A percentile compares a stretch with the other conserved stretches of the same genome.
phyloP scores from a whole-genome alignment of 2,888 invertebrate genomes.

The Willowsia nigromaculata region DNA sequence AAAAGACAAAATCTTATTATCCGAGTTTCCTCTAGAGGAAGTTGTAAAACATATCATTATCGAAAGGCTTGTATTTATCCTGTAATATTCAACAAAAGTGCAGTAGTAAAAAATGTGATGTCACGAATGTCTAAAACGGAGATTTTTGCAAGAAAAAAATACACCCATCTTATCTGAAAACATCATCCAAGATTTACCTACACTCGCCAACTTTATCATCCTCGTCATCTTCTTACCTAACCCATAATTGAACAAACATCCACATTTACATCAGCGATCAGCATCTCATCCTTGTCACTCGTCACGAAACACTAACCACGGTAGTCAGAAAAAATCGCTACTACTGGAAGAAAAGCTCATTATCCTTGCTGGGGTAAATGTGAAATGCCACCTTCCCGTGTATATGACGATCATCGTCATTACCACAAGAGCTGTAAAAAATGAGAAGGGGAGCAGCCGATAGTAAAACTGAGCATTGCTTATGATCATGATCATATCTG shows the following conservation, averaged over 20 bases:
- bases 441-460: background rate
- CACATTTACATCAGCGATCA: conserved; percentile 1
- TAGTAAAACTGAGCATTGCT: background rate
- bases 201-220: background rate
- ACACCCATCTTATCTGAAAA: background rate
- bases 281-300: conserved; percentile 25
- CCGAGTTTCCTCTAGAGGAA: conserved; percentile 20
- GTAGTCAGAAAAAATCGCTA: background rate
- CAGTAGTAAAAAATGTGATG: conserved; percentile 25
- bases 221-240: background rate
- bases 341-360: conserved; percentile 46
- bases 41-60: conserved; percentile 20
- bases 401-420: background rate
- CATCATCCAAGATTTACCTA: background rate
- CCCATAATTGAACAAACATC: background rate
- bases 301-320: conserved; percentile 23
- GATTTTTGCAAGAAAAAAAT: conserved; percentile 2
- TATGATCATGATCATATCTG: background rate
- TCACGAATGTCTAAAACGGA: conserved; percentile 31
- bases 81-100: background rate
- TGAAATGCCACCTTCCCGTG: conserved; percentile 17
- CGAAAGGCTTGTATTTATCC: background rate
- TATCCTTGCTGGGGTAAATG: conserved; percentile 20
- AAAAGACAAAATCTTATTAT: background rate
- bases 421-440: conserved; percentile 32